Evolutionary conservation across 2,888 invertebrate species (phyloP), one percentile per base, ranked within the genome.

Genomic region (Taphrorychus bicolor): DNA sequence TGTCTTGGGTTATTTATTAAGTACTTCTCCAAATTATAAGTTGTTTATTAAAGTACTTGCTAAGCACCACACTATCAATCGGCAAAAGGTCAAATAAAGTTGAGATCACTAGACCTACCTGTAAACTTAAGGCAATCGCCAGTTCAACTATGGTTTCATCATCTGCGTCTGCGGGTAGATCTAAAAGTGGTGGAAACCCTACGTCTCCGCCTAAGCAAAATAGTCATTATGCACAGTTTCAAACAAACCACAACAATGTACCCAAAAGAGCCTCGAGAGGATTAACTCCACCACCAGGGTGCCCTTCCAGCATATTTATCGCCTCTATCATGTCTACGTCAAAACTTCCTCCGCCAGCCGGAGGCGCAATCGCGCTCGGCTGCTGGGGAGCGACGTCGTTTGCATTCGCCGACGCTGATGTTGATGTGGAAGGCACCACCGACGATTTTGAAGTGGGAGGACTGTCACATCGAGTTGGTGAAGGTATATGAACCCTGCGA

Each of bases 131-230:
- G 0, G 97, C 97, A 71, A 98, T 97, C 1, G 97, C 98, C 71
- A 98, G 86, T 82, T 97, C 97, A 67, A 98, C 95, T 90, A 98
- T 97, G 0, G 97, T 93, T 81, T 97, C 97, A 81, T 98, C 97
- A 78, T 97, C 97, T 0, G 95, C 95, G 81, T 96, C 96, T n/a
- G 94, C 92, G 11, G 95, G 95, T 58, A 97, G 89, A 76, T 95
- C 95, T 5, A 96, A 84, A 21, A 96, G 82, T 0, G 91, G 93
- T 57, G 93, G 93, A 73, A 95, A 89, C 53, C 89, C 87, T 76
- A 83, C 77, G 5, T 83, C 84, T 18, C 82, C 81, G 21, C 59
- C 59, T 64, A 64, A 19, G 4, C 19, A 18, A 19, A 42, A 58
- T 11, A 17, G 19, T 9, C 24, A 45, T 11, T 7, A 21, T 32